Percentiles rank a stretch among this genome's conserved stretches.
These are phyloP conservation scores for Parambassis ranga DNA, from an alignment of 2,797 vertebrate species.

Conservation along the genomic window DNA sequence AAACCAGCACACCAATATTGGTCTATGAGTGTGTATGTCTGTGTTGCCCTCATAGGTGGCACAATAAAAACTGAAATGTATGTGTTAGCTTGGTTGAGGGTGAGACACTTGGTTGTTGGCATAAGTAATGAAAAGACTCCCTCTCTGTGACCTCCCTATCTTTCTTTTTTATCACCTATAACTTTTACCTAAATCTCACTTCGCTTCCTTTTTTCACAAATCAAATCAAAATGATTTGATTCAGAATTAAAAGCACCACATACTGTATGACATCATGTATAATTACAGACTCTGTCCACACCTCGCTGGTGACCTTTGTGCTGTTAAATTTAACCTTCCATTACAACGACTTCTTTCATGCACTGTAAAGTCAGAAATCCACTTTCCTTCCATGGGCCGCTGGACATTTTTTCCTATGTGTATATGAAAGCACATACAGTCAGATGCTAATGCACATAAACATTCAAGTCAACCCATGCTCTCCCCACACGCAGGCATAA, in stretches of 20 bases:
- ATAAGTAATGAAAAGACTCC: constrained; percentile 66
- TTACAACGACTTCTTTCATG: background rate
- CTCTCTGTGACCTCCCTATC: background rate
- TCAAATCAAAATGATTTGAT: too few species aligned
- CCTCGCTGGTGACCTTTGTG: background rate
- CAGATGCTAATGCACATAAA: background rate
- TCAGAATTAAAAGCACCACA: background rate
- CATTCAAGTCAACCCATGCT: background rate
- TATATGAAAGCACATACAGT: background rate
- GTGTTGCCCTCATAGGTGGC: constrained; percentile 5
- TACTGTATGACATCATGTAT: background rate
- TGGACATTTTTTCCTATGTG: background rate
- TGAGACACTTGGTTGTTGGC: constrained; percentile 62
- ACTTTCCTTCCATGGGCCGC: background rate
- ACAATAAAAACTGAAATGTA: constrained; percentile 56
- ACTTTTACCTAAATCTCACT: background rate
- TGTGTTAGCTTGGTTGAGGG: constrained; percentile 39
- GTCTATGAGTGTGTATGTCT: background rate
- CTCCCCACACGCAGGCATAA: background rate
- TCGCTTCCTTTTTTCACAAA: too few species aligned
- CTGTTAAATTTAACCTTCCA: constrained; percentile 9
- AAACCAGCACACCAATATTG: background rate
- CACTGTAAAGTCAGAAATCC: background rate
- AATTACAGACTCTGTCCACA: background rate
- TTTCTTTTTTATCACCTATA: background rate